Evolutionary conservation across 2,888 invertebrate species (phyloP), one percentile per base, ranked within the genome.

Genomic region (Dolomedes plantarius): DNA sequence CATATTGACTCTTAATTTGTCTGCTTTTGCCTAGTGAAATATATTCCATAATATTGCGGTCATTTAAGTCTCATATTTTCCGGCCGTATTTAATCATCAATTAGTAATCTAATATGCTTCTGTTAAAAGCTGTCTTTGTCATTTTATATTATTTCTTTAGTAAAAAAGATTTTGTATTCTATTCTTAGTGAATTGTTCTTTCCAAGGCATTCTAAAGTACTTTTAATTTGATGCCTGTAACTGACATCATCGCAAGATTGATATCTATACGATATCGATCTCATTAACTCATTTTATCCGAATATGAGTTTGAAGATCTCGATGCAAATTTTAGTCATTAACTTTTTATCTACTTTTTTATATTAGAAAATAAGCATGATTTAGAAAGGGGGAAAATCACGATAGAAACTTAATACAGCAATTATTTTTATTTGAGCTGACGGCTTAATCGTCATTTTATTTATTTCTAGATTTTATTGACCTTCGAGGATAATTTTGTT

Each of bases 211-310:
- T 36, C 9, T 36, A 9, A 3, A n/a, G 41, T 75, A 39, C 64
- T 50, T 82, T 75, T 82, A 82, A 82, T 75, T 82, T 74, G 31
- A 74, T 75, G 69, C 46, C 82, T 82, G 82, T 31, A 31, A 27
- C 23, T 82, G 82, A 82, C 82, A 82, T 46, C n/a, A 39, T 46
- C n/a, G 39, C 39, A 27, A 75, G 82, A 82, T 82, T 69, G 75
- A 82, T 82, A 69, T 28, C 19, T 32, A 9, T 29, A 68, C 46
- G 28, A 67, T 36, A 31, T 29, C 27, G n/a, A 69, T 71, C 69
- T 82, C 62, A 83, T 76, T 83, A 83, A 83, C 72, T 65, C 50
- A 19, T n/a, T 29, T 50, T 28, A 76, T 64, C 65, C 71, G 76
- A 64, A 76, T 76, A 65, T 28, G 32, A 64, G 27, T 72, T 74